Conservation (phyloP, 2,797 vertebrate genomes). For the Periparus ater region DNA sequence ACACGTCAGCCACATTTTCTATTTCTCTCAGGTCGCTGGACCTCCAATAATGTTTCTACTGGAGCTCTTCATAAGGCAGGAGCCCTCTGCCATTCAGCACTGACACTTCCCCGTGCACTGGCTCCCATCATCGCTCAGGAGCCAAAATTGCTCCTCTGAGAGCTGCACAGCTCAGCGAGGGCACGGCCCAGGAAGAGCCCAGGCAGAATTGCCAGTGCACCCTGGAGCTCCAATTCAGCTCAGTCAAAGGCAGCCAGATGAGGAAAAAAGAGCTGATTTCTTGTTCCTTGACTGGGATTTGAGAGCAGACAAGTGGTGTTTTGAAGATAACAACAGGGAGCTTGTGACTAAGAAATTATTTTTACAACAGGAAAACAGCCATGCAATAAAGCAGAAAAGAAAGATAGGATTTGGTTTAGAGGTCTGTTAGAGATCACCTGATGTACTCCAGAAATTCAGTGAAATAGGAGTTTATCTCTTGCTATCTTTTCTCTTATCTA, state of each 20-base stretch:
- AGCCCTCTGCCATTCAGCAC: neutral
- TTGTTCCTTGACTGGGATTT: neutral
- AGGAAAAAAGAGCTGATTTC: neutral
- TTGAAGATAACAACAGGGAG: neutral
- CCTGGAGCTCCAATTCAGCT: neutral
- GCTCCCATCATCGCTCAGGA: neutral
- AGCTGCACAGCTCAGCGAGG: neutral
- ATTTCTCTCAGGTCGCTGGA: neutral
- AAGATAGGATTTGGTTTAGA: neutral
- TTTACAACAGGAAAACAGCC: neutral
- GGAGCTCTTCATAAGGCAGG: neutral
- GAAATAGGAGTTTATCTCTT: neutral
- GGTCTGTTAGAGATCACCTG: neutral
- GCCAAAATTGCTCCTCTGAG: neutral
- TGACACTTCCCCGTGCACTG: neutral
- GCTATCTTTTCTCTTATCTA: neutral
- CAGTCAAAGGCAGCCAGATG: neutral
- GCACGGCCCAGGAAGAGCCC: neutral
- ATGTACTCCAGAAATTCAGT: neutral
- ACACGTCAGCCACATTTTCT: neutral
- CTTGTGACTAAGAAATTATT: neutral
- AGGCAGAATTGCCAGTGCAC: neutral
- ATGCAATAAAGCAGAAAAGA: neutral
- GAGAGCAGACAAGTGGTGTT: neutral
- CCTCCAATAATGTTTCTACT: neutral